A percentile compares a stretch with the other conserved stretches of the same genome.
phyloP scores from a whole-genome alignment of 2,113 vertebrate genomes.

The Martes martes region DNA sequence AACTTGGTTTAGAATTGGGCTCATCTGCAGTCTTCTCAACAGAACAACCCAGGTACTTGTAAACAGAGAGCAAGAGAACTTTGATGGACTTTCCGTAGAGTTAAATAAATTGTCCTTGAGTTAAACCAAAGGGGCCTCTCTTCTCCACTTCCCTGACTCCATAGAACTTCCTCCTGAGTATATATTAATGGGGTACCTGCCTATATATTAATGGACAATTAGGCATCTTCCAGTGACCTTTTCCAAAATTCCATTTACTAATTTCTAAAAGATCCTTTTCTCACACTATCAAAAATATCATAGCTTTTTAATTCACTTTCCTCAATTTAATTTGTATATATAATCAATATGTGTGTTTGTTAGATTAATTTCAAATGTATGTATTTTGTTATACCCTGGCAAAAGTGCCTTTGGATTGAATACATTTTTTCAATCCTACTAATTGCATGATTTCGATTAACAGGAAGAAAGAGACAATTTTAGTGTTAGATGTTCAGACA shows the following conservation, averaged over 20 bases:
- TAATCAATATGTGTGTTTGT: background rate
- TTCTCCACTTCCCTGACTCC: background rate
- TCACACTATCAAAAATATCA: background rate
- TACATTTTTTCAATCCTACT: background rate
- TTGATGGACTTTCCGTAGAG: fast-evolving
- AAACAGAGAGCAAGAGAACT: background rate
- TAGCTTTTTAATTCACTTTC: background rate
- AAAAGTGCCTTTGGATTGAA: background rate
- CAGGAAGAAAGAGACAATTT: background rate
- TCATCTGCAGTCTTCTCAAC: background rate
- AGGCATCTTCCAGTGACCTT: background rate
- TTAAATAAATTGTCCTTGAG: background rate
- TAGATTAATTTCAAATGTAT: background rate
- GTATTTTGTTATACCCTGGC: background rate
- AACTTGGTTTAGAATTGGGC: background rate
- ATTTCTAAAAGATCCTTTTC: background rate
- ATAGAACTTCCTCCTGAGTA: fast-evolving
- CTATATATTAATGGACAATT: too few species aligned
- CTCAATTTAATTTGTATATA: background rate
- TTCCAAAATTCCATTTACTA: background rate
- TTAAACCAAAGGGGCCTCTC: fast-evolving
- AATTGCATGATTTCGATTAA: background rate
- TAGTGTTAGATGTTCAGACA: background rate
- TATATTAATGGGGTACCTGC: background rate
- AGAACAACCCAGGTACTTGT: background rate